Conservation (phyloP, 2,888 invertebrate genomes). For the Pollenia labialis region DNA sequence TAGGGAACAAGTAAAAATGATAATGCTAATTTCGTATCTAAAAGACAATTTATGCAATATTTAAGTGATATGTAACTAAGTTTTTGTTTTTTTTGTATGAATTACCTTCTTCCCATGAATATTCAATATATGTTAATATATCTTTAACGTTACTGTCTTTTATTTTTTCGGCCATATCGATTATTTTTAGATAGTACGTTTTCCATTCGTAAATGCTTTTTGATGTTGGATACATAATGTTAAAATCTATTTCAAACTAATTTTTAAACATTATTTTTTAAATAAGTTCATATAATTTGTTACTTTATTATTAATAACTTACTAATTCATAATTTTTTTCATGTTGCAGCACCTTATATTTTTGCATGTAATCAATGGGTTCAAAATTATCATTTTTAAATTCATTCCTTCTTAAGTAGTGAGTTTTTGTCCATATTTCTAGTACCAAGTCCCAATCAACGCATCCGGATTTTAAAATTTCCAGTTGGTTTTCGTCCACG, state of each 20-base stretch:
- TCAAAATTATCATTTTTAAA: conserved; percentile 46
- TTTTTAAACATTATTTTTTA: neutral
- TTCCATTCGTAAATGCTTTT: conserved; percentile 59
- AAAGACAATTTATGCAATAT: neutral
- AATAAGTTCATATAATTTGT: no score
- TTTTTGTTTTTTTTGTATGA: neutral
- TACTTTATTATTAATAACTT: neutral
- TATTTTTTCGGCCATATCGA: conserved; percentile 54
- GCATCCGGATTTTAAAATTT: conserved; percentile 49
- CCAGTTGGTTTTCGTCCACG: conserved; percentile 40
- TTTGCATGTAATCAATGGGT: conserved; percentile 48
- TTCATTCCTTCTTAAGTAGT: conserved; percentile 39
- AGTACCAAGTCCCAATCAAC: conserved; percentile 49
- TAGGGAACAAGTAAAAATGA: conserved; percentile 55
- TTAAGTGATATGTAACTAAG: neutral
- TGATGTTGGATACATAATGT: conserved; percentile 49
- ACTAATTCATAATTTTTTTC: conserved; percentile 60
- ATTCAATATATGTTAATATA: conserved; percentile 45
- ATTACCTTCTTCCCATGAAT: conserved; percentile 51
- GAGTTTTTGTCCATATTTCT: conserved; percentile 40
- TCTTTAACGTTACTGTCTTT: conserved; percentile 44
- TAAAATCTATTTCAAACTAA: conserved; percentile 63
- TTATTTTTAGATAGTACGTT: conserved; percentile 51
- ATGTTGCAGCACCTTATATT: conserved; percentile 52
- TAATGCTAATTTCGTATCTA: conserved; percentile 61